These are phyloP conservation scores for Zapus hudsonius DNA, from an alignment of 2,113 vertebrate genomes.

Conservation along the genomic window DNA sequence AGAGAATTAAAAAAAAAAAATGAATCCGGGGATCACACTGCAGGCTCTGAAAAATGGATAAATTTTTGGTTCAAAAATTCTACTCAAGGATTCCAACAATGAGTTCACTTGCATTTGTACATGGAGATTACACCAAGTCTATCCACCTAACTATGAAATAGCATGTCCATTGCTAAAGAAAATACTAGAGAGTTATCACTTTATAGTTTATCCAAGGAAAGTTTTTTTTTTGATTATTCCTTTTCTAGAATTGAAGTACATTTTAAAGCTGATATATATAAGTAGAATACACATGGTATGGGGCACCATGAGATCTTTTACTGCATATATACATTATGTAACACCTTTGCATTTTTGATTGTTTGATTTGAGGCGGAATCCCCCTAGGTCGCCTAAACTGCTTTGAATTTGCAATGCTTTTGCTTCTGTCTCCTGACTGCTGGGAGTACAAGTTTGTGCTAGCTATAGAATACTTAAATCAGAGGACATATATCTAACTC, in stretches of 20 bases:
- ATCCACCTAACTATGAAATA: background rate
- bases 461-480: background rate
- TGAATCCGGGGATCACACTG: constrained; percentile 1
- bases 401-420: background rate
- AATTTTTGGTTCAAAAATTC: constrained; percentile 54
- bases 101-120: background rate
- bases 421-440: background rate
- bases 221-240: background rate
- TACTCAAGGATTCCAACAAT: constrained; percentile 24
- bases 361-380: background rate
- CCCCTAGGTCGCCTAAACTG: background rate
- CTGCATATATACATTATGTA: too few relatives aligned
- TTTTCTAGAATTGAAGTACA: background rate
- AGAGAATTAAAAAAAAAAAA: constrained; percentile 66
- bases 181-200: background rate
- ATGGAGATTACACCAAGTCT: background rate
- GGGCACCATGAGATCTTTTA: background rate
- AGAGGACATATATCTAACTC: background rate
- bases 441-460: background rate
- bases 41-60: constrained; percentile 49
- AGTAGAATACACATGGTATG: background rate
- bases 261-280: background rate
- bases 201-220: background rate
- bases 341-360: too few relatives aligned
- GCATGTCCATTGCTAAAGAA: background rate